Evolutionary conservation across 2,888 invertebrate genomes (phyloP), one percentile per base, ranked within the genome.

Genomic region (Sphaeridia pumilis): DNA sequence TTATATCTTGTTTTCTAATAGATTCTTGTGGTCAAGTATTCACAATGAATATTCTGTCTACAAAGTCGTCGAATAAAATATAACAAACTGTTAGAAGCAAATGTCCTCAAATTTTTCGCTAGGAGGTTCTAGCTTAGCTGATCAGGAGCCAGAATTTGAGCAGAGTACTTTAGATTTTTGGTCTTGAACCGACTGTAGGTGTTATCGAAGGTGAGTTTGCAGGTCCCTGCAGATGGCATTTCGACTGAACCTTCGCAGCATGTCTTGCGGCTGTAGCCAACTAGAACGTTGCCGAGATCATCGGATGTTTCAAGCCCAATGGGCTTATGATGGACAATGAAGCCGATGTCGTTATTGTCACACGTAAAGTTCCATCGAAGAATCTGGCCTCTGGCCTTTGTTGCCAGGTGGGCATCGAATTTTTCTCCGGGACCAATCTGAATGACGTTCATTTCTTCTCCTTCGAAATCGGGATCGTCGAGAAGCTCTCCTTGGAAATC

Each of bases 201-300:
- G 35, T 50, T 50, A 35, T 50, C 50, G 24, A 50, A 50, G 22
- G 44, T 50, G 28, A 21, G 25, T 14, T 44, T 34, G 25, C 44
- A 50, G 1, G 26, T 17, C 3, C 50, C 50, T 4, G 44, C 25
- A 7, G 34, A 12, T 7, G 21, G 2, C 10, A 34, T 34, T 21
- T 31, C 44, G 5, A 41, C 3, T 2, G 45, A 43, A 17, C 50
- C 50, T 7, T 50, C 24, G 3, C 3, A 2, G 4, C 43, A 22
- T 10, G 43, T 31, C 3, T 21, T 21, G 2, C 44, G 34, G 14
- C 24, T 31, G 17, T 50, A 50, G 5, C 44, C 35, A 3, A 44
- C 35, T 4, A 44, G 24, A 20, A 44, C 24, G 10, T 44, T 21
- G 10, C 50, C 49, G 7, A 49, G 12, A 20, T 20, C 20, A 5